Evolutionary conservation across 1,140 invertebrate species (phyloP).

Genomic region (Diploscapter pachys): DNA sequence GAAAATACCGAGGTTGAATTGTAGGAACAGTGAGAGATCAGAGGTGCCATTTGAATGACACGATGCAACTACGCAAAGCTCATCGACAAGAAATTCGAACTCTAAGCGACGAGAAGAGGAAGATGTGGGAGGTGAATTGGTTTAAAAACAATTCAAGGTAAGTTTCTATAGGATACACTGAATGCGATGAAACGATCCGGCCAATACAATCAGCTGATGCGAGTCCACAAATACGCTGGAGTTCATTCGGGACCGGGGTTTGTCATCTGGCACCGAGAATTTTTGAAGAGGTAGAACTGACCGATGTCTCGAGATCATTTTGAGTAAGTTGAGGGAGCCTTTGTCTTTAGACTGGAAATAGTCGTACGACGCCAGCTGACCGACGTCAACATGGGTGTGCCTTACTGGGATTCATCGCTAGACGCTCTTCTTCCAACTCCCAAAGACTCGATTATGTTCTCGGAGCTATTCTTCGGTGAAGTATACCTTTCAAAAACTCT

Average conservation of each 20-base stretch:
- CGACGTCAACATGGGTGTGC: conserved; percentile 30
- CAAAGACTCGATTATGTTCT: conserved; percentile 42
- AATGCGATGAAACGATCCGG: conserved; percentile 27
- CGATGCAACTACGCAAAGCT: conserved; percentile 1
- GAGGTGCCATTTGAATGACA: too few relatives aligned
- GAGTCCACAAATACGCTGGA: conserved; percentile 42
- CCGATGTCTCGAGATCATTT: neutral
- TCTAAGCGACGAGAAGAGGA: conserved; percentile 4
- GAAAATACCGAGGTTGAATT: too few relatives aligned
- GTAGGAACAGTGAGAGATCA: too few relatives aligned
- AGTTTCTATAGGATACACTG: neutral
- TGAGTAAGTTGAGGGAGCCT: too few relatives aligned
- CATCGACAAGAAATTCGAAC: conserved; percentile 22
- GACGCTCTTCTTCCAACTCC: conserved; percentile 36
- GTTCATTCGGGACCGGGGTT: conserved; percentile 41
- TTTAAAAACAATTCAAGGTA: too few relatives aligned
- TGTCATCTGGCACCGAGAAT: conserved; percentile 37
- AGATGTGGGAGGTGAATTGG: conserved; percentile 4
- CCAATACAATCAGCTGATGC: conserved; percentile 29
- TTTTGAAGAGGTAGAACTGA: conserved; percentile 28
- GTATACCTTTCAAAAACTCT: too few relatives aligned
- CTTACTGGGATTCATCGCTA: conserved; percentile 40
- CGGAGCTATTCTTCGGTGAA: conserved; percentile 35
- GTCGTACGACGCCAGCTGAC: conserved; percentile 16
- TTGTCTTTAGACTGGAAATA: conserved; percentile 9